A percentile compares a stretch with the other conserved stretches of the same genome.
phyloP scores from a whole-genome alignment of 2,888 invertebrate genomes.

The Asteroscopus sphinx region DNA sequence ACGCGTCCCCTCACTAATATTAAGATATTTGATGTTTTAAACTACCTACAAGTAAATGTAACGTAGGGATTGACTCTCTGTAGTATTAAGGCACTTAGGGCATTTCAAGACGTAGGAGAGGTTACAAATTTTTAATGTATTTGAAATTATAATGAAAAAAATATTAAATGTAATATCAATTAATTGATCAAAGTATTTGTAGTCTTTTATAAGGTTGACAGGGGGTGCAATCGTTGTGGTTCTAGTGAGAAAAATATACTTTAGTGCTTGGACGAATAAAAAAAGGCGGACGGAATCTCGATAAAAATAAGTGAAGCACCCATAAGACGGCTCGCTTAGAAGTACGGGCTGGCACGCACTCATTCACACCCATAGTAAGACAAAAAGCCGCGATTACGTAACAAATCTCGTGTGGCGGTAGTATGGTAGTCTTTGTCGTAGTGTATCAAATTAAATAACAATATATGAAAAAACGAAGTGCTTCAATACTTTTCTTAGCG shows the following conservation, averaged over 20 bases:
- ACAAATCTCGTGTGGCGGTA: no score
- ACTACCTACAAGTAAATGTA: constrained; percentile 55
- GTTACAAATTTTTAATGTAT: constrained; percentile 60
- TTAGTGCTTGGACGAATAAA: no score
- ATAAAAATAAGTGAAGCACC: no score
- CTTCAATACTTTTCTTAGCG: no score
- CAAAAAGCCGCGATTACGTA: no score
- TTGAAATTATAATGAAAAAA: constrained; percentile 56
- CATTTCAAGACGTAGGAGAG: constrained; percentile 67
- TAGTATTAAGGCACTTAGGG: constrained; percentile 70
- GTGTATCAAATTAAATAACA: no score
- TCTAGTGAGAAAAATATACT: constrained; percentile 10
- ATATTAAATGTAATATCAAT: constrained; percentile 58
- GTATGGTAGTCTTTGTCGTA: no score
- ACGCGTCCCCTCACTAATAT: constrained; percentile 35
- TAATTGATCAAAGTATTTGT: constrained; percentile 75
- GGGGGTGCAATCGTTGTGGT: constrained; percentile 60
- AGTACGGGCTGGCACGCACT: no score
- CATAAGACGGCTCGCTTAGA: no score
- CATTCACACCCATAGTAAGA: no score
- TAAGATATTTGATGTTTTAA: constrained; percentile 64
- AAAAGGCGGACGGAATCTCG: no score
- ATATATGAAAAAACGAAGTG: no score
- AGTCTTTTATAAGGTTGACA: constrained; percentile 78
- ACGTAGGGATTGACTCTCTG: constrained; percentile 73